These are phyloP conservation scores for Pollenia griseotomentosa DNA, from an alignment of 2,888 invertebrate genomes.

Conservation along the genomic window DNA sequence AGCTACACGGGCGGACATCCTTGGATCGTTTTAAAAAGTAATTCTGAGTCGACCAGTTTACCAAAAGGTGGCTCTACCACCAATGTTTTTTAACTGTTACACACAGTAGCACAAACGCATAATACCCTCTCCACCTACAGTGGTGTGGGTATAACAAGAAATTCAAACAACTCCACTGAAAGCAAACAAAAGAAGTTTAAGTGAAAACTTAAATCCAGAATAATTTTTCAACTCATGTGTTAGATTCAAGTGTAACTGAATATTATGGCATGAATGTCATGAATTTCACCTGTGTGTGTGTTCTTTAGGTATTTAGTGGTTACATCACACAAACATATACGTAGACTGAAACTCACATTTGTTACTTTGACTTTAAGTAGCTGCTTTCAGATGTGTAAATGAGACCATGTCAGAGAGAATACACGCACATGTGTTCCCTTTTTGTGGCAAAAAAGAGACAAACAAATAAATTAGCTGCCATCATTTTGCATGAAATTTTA, in stretches of 20 bases:
- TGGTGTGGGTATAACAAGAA: too few species aligned
- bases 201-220: slow-evolving; percentile 6
- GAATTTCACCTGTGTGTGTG: slow-evolving; percentile 49
- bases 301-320: slow-evolving; percentile 45
- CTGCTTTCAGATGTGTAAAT: background rate
- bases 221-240: slow-evolving; percentile 27
- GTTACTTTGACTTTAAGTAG: slow-evolving; percentile 12
- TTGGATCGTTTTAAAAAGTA: too few species aligned
- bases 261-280: slow-evolving; percentile 13
- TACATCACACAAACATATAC: background rate
- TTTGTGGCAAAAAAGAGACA: slow-evolving; percentile 23
- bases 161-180: background rate
- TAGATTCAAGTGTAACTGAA: slow-evolving; percentile 9
- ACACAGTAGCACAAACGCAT: too few species aligned
- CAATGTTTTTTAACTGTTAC: too few species aligned
- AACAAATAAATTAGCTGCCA: slow-evolving; percentile 53
- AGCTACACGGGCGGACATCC: too few species aligned
- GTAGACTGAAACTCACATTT: background rate
- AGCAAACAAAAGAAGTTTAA: background rate
- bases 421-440: background rate
- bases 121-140: too few species aligned
- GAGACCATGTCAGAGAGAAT: background rate
- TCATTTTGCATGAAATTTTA: slow-evolving; percentile 52
- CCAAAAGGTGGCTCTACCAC: too few species aligned
- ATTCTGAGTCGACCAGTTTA: too few species aligned